phyloP scores from a whole-genome alignment of 2,797 vertebrate genomes.

The Acrocephalus scirpaceus region DNA sequence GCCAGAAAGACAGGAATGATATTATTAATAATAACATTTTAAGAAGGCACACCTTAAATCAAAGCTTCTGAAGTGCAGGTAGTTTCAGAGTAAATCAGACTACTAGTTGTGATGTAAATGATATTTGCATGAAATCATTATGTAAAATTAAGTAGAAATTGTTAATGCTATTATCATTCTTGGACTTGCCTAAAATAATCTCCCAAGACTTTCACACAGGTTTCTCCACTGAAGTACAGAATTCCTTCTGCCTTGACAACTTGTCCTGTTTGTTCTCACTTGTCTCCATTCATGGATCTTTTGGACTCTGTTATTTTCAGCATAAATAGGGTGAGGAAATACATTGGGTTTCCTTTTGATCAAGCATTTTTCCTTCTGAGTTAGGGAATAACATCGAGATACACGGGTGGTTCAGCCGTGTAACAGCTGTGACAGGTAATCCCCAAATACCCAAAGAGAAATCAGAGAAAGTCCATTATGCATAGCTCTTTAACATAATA shows the following conservation, averaged over 20 bases:
- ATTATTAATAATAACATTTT: not conserved
- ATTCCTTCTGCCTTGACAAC: constrained; percentile 73
- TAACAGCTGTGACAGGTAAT: constrained; percentile 10
- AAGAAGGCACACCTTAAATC: constrained; percentile 10
- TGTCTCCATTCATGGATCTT: constrained; percentile 67
- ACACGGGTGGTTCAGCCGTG: not conserved
- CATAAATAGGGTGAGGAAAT: constrained; percentile 61
- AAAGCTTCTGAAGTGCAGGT: constrained; percentile 49
- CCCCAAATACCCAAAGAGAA: not conserved
- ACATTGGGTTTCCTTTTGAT: constrained; percentile 50
- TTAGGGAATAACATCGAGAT: not conserved
- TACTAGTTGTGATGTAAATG: constrained; percentile 22
- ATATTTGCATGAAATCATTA: constrained; percentile 50
- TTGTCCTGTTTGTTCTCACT: constrained; percentile 67
- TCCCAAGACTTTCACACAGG: constrained; percentile 64
- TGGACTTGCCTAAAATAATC: constrained; percentile 62
- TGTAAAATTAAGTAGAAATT: constrained; percentile 54
- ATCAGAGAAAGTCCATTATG: not conserved
- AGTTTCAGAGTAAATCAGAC: constrained; percentile 42
- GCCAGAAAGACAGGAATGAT: constrained; percentile 62
- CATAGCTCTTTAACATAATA: not conserved
- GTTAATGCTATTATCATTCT: constrained; percentile 51
- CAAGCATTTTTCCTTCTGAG: constrained; percentile 18
- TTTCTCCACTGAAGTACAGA: constrained; percentile 61
- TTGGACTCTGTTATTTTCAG: constrained; percentile 57